Base-by-base conservation (phyloP, 2,797 vertebrate genomes). In the Oreortyx pictus region DNA sequence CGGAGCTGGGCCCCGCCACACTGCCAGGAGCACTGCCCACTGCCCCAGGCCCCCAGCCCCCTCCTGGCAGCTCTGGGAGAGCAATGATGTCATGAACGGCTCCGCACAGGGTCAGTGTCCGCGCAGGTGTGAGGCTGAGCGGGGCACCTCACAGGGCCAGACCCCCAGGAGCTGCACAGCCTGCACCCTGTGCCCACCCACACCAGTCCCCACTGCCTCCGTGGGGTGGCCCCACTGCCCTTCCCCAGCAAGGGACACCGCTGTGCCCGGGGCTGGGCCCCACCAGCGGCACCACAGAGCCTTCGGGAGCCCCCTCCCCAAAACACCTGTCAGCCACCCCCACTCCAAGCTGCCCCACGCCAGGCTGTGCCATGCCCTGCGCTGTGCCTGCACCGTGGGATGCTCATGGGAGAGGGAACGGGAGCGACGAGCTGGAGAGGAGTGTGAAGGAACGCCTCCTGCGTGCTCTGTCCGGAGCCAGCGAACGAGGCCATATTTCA, bases 401-500 rank as follows among this genome's bases (percentile, higher is more conserved):
- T 49, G 92, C 83, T 91, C n/a, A 17, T 10, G 93, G 93, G 94
- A 93, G 77, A 90, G 88, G 75, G 81, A 70, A 71, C 5, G 0
- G 85, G 82, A 79, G 52, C 65, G 79, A 88, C 77, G 37, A 11
- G 62, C 82, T 61, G 75, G 18, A 90, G 86, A 15, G 88, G 65
- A 94, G 93, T 72, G 86, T 90, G 92, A 91, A 93, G 94, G 76
- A 96, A 96, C 49, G 57, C 89, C 94, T 94, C 95, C 56, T 76
- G 86, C 86, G 61, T 82, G 94, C 92, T 92, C 88, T 92, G 94
- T 89, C 94, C 92, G 59, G 94, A 95, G 94, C 89, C 94, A 94
- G 93, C 90, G 84, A 95, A 90, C 83, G 62, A 96, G 92, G 95
- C 95, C 95, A 96, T 86, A 54, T 95, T 94, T 96, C 92, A 95